phyloP scores from a whole-genome alignment of 2,797 vertebrate genomes.

The Anguilla megastoma region DNA sequence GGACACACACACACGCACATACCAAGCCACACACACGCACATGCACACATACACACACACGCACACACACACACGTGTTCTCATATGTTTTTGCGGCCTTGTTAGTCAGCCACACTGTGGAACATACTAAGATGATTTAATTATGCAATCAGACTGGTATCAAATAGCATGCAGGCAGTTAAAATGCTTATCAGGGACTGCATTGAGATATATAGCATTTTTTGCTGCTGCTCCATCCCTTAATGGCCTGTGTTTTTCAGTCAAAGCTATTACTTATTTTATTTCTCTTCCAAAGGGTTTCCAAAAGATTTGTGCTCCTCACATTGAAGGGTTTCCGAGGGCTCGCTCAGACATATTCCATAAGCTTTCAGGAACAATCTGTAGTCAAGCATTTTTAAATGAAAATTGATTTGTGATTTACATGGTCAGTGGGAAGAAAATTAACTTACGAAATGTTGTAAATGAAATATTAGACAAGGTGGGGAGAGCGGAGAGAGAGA shows the following conservation, averaged over 20 bases:
- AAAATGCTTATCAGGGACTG: not conserved
- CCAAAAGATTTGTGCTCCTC: slow-evolving; percentile 82
- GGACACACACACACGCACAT: not conserved
- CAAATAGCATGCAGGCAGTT: not conserved
- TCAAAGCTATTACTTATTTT: slow-evolving; percentile 44
- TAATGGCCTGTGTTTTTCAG: not conserved
- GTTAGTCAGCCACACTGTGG: slow-evolving; percentile 1
- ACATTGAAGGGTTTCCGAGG: slow-evolving; percentile 80
- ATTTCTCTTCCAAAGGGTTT: slow-evolving; percentile 48
- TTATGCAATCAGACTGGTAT: not conserved
- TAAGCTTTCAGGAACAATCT: slow-evolving; percentile 90
- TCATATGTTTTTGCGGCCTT: not conserved
- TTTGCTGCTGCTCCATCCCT: not conserved
- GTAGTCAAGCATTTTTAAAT: slow-evolving; percentile 96
- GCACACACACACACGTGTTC: not conserved
- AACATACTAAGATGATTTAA: not conserved
- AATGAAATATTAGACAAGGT: slow-evolving; percentile 99
- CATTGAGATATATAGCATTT: not conserved
- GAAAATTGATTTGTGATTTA: slow-evolving; percentile 99
- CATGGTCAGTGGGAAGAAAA: slow-evolving; percentile 99
- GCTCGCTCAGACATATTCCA: slow-evolving; percentile 79
- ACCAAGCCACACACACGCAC: not conserved
- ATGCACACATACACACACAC: not conserved
- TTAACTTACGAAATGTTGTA: slow-evolving; percentile 99
- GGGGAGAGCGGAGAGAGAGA: slow-evolving; percentile 69